Base-by-base conservation (phyloP, 2,888 invertebrate species). In the Acleris literana region DNA sequence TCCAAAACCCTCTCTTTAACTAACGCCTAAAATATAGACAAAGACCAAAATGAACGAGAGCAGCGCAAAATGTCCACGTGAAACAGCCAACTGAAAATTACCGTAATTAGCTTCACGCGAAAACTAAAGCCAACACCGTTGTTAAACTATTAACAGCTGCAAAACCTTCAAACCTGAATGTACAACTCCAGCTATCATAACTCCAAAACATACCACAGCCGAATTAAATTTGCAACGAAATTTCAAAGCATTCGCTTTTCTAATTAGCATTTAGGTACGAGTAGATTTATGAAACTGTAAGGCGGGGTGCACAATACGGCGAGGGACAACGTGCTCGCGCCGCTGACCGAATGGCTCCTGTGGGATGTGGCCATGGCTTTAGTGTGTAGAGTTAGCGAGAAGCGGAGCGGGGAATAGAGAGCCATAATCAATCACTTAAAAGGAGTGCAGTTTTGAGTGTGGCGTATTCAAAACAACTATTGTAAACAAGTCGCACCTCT, bases 191-290 rank as follows among this genome's bases (percentile, higher is more conserved):
- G 57, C 66, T 66, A 55, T 46, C 51, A 60, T 22, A 66, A 56
- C 57, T 53, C 66, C 49, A 68, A 68, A 74, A 72, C 69, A 70
- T 72, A 72, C 72, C 72, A 71, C 66, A 54, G 54, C 53, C 52
- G 52, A 56, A 56, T 68, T 69, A 58, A 59, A 64, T 70, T 68
- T 60, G 63, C 62, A 68, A 72, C 68, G 71, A 69, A 74, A 75
- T 71, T 63, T 69, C 68, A 63, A 53, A 71, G 59, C 71, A 71
- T 71, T 70, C 72, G 68, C 70, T 57, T 64, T 72, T 78, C 75
- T 78, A 78, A 80, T 80, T 78, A 76, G 72, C 73, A 72, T 75
- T 76, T 71, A 65, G 70, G 75, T n/a, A n/a, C n/a, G n/a, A n/a
- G n/a, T 74, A 71, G 74, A 77, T 77, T 75, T 76, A 73, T 74